phyloP scores from a whole-genome alignment of 2,888 invertebrate genomes.

The Sesamia inferens region DNA sequence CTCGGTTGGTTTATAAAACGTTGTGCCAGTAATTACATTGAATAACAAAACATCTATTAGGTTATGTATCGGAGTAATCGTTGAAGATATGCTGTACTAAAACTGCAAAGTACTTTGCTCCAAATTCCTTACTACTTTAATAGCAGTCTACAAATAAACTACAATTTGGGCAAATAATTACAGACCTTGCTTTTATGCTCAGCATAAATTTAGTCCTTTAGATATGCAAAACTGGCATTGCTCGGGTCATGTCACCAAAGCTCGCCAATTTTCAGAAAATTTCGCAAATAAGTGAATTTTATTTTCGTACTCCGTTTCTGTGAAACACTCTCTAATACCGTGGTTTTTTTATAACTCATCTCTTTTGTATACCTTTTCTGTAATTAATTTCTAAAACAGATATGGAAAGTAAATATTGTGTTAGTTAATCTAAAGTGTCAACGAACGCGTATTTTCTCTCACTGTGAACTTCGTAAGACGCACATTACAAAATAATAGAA shows the following conservation, averaged over 20 bases:
- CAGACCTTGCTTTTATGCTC: slow-evolving; percentile 42
- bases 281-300: not conserved
- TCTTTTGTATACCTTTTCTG: slow-evolving; percentile 22
- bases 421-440: slow-evolving; percentile 46
- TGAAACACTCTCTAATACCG: not conserved
- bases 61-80: slow-evolving; percentile 29
- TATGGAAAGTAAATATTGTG: slow-evolving; percentile 39
- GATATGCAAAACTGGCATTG: slow-evolving; percentile 29
- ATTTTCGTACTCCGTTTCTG: not conserved
- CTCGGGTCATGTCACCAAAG: slow-evolving; percentile 17
- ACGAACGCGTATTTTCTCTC: slow-evolving; percentile 42
- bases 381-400: slow-evolving; percentile 32
- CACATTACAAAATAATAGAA: slow-evolving; percentile 48
- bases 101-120: slow-evolving; percentile 37
- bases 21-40: slow-evolving; percentile 9
- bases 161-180: slow-evolving; percentile 45
- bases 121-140: slow-evolving; percentile 43
- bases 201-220: slow-evolving; percentile 32
- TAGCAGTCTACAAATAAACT: slow-evolving; percentile 42
- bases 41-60: slow-evolving; percentile 29
- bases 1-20: slow-evolving; percentile 4
- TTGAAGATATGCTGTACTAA: slow-evolving; percentile 38
- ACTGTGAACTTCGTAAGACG: slow-evolving; percentile 39
- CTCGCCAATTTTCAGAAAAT: slow-evolving; percentile 24
- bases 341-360: slow-evolving; percentile 1